Evolutionary conservation across 1,140 invertebrate genomes (phyloP).

Genomic region (Drosophila melanica): DNA sequence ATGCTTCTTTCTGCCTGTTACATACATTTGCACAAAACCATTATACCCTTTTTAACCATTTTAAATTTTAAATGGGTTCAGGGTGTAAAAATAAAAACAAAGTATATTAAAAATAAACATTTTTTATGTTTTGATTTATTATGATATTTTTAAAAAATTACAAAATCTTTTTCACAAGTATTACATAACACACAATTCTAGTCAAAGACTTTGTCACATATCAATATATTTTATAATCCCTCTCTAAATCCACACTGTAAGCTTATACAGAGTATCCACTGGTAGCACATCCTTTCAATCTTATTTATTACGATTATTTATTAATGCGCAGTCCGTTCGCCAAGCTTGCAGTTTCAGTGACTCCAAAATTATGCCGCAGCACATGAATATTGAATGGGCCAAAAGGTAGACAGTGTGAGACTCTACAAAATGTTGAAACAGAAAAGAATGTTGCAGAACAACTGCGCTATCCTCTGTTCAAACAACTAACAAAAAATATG

Average conservation of each 20-base stretch:
- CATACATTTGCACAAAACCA: no score
- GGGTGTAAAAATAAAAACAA: no score
- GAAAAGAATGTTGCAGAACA: neutral
- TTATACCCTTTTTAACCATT: no score
- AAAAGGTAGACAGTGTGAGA: neutral
- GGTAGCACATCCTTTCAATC: neutral
- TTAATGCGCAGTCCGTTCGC: constrained; percentile 41
- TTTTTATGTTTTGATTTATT: no score
- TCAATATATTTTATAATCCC: no score
- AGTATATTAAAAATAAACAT: neutral
- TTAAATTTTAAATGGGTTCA: no score
- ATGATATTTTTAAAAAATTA: no score
- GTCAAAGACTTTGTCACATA: no score
- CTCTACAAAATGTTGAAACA: neutral
- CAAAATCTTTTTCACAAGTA: no score
- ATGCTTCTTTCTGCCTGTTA: no score
- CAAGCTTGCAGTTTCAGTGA: constrained; percentile 26
- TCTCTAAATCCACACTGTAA: no score
- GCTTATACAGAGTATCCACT: neutral
- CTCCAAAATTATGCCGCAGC: constrained; percentile 51
- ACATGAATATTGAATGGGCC: constrained; percentile 52
- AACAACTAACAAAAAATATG: neutral
- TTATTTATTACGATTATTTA: constrained; percentile 25
- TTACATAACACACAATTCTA: no score
- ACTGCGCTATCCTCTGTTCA: neutral